Percentiles rank a stretch among this genome's conserved stretches.
These are phyloP conservation scores for Engystomops pustulosus DNA, from an alignment of 2,113 vertebrate species.

Conservation along the genomic window DNA sequence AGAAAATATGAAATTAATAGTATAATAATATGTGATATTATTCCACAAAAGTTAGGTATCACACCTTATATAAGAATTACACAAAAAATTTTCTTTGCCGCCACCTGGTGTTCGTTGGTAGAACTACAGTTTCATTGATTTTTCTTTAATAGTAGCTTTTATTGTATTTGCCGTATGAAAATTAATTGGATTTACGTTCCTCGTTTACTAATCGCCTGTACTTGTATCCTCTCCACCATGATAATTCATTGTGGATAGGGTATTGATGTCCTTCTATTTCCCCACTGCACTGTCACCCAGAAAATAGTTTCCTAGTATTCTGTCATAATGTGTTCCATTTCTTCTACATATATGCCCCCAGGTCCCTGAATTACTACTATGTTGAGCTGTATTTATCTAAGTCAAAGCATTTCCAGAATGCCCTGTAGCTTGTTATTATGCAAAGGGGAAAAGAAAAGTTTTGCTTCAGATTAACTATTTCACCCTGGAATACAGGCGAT, in stretches of 20 bases:
- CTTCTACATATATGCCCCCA: slow-evolving; percentile 45
- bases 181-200: neutral
- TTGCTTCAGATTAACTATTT: slow-evolving; percentile 28
- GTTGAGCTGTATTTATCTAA: slow-evolving; percentile 50
- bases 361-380: slow-evolving; percentile 36
- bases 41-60: too few species aligned
- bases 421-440: slow-evolving; percentile 34
- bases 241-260: neutral
- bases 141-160: neutral
- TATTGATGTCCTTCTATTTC: neutral
- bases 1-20: too few species aligned
- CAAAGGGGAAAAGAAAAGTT: slow-evolving; percentile 10
- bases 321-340: slow-evolving; percentile 27
- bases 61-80: neutral
- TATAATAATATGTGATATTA: too few species aligned
- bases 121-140: neutral
- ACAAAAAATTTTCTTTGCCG: neutral
- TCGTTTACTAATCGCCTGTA: neutral
- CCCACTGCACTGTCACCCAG: neutral
- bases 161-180: neutral
- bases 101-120: neutral
- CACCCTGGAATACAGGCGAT: neutral
- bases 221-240: neutral
- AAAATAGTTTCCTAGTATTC: slow-evolving; percentile 26
- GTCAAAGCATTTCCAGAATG: slow-evolving; percentile 43